Percentiles rank a stretch among this genome's conserved stretches.
Conservation (phyloP, 2,888 invertebrate genomes). For the Drosophila nr. fundita region DNA sequence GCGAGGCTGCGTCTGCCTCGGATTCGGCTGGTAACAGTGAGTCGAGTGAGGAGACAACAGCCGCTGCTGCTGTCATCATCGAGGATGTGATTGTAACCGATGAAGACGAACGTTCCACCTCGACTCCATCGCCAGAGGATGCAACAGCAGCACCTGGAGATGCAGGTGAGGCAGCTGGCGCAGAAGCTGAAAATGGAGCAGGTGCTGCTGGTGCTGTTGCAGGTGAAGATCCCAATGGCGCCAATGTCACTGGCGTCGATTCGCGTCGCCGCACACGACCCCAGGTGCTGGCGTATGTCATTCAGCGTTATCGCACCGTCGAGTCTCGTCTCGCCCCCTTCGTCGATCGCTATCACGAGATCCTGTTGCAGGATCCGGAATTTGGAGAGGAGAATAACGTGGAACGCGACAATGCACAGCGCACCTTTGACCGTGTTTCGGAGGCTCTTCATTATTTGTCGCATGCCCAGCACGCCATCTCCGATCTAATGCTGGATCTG, state of each 20-base stretch:
- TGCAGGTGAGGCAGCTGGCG: background rate
- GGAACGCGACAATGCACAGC: constrained; percentile 87
- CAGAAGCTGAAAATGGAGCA: background rate
- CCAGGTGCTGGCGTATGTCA: constrained; percentile 82
- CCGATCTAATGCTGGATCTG: constrained; percentile 92
- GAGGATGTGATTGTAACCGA: constrained; percentile 77
- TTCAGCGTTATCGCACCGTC: constrained; percentile 83
- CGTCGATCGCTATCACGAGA: constrained; percentile 87
- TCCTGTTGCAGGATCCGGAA: constrained; percentile 88
- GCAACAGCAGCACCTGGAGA: constrained; percentile 11
- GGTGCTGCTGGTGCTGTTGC: constrained; percentile 11
- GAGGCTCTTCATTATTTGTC: constrained; percentile 93
- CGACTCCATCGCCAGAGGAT: constrained; percentile 29
- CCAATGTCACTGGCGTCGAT: constrained; percentile 32
- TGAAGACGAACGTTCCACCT: constrained; percentile 40
- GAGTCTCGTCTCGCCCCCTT: constrained; percentile 88
- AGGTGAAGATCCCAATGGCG: constrained; percentile 20
- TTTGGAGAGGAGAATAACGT: constrained; percentile 85
- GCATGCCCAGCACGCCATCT: constrained; percentile 95
- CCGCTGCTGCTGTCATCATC: constrained; percentile 70
- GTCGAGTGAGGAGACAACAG: constrained; percentile 54
- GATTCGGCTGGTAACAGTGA: constrained; percentile 35
- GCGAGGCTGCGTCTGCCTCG: constrained; percentile 21
- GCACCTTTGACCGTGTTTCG: constrained; percentile 90
- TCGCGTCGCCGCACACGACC: constrained; percentile 83